Evolutionary conservation across 2,888 invertebrate genomes (phyloP).

Genomic region (Agrochola macilenta): DNA sequence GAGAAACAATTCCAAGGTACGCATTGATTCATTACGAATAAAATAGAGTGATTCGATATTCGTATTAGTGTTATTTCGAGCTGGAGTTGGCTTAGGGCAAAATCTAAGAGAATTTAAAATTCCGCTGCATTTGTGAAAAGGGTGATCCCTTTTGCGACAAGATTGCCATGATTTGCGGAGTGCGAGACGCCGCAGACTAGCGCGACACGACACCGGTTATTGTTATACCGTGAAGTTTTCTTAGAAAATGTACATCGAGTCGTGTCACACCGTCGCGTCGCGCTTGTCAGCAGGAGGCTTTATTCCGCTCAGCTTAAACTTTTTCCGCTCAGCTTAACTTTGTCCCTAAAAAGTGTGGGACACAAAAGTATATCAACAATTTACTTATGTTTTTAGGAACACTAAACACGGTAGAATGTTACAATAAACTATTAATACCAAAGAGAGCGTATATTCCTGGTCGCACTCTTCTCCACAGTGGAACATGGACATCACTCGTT

Average conservation of each 20-base stretch:
- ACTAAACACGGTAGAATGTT: conserved; percentile 75
- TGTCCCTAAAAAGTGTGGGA: neutral
- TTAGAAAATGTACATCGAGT: too few relatives aligned
- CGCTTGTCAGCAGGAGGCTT: too few relatives aligned
- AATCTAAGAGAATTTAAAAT: too few relatives aligned
- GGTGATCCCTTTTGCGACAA: too few relatives aligned
- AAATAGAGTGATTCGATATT: neutral
- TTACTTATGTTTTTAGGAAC: conserved; percentile 67
- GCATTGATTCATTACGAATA: neutral
- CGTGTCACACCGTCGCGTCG: too few relatives aligned
- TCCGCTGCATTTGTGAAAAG: too few relatives aligned
- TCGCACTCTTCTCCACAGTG: conserved; percentile 74
- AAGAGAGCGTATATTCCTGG: conserved; percentile 73
- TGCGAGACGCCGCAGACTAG: too few relatives aligned
- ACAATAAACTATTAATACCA: conserved; percentile 73
- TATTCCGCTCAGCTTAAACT: neutral
- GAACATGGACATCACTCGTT: conserved; percentile 80
- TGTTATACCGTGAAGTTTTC: too few relatives aligned
- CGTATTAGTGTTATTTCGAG: neutral
- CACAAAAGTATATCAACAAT: too few relatives aligned
- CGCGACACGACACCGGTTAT: too few relatives aligned
- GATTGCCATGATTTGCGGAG: too few relatives aligned
- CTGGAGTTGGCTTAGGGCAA: neutral
- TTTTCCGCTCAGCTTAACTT: too few relatives aligned
- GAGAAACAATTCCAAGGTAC: conserved; percentile 77